Base-by-base conservation (phyloP, 2,797 vertebrate genomes). In the Poeciliopsis gracilis region DNA sequence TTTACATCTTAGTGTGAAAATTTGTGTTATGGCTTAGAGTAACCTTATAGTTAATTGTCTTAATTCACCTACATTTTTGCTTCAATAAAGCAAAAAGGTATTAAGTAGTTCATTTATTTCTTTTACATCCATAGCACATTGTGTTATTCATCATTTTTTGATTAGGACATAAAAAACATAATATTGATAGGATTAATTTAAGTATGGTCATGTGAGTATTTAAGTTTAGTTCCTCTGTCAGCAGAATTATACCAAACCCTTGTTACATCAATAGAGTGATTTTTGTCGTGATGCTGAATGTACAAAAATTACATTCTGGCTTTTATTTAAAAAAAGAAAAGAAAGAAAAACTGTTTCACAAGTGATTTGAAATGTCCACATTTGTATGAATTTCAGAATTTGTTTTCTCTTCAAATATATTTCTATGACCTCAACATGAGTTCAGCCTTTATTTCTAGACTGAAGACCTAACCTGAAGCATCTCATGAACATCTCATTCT, bases 391-490 rank as follows among this genome's bases (percentile, higher is more conserved):
- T 11, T 84, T 87, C 85, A 81, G 81, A 76, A 84, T 63, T 72
- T 77, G 67, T 81, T 77, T 82, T 86, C 81, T 89, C 82, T 81
- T 80, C 51, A 73, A 85, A 90, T 89, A 82, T 82, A 81, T 88
- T 88, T 86, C 28, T 80, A 75, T 69, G 82, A 81, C 76, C 84
- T 79, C 33, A 73, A 49, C 57, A 67, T 63, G 30, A 78, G 30
- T 78, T 61, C 28, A 59, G 0, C 18, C 33, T 63, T 12, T 85
- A 81, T 72, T 79, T 7, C 72, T 28, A 28, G 13, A 70, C 36
- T 7, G 69, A 2, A 45, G 13, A 70, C 63, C 23, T 7, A 46
- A 46, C 8, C n/a, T n/a, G 38, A 46, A 46, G 28, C 1, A 6
- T 28, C 7, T 70, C 2, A 69, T 43, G n/a, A 46, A 70, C 43